phyloP scores from a whole-genome alignment of 2,113 vertebrate species.

The Cnemophilus loriae region DNA sequence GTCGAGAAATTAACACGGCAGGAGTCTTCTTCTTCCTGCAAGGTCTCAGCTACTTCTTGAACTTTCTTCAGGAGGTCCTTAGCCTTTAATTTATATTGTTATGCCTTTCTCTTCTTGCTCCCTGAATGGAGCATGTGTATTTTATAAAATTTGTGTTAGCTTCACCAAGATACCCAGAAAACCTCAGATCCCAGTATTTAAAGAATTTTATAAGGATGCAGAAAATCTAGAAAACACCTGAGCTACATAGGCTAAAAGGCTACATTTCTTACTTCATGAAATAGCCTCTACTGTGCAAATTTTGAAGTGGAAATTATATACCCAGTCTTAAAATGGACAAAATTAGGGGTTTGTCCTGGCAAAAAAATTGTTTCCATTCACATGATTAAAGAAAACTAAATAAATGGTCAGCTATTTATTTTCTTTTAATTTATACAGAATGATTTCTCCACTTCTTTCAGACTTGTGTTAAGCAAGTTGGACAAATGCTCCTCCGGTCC shows the following conservation, averaged over 20 bases:
- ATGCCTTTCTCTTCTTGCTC: not conserved
- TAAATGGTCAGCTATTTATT: not conserved
- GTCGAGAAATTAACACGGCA: not conserved
- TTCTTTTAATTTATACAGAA: not conserved
- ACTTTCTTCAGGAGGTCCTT: not conserved
- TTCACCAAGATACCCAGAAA: not conserved
- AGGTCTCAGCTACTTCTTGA: not conserved
- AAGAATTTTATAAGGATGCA: not conserved
- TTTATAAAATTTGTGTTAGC: not conserved
- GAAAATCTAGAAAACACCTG: not conserved
- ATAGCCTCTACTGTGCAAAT: not conserved
- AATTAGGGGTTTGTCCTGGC: not conserved
- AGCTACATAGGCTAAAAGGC: not conserved
- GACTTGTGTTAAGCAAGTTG: rapidly evolving
- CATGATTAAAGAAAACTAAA: not conserved
- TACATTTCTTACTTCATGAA: not conserved
- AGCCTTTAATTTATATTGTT: not conserved
- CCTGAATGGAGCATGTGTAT: not conserved
- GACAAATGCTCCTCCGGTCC: not conserved
- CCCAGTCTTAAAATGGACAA: not conserved
- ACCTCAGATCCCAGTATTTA: not conserved
- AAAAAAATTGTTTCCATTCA: not conserved
- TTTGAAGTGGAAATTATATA: not conserved
- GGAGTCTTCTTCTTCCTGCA: not conserved
- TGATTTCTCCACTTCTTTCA: not conserved